Percentiles rank a stretch among this genome's conserved stretches.
These are phyloP conservation scores for Sebastes umbrosus DNA, from an alignment of 2,797 vertebrate species.

Conservation along the genomic window DNA sequence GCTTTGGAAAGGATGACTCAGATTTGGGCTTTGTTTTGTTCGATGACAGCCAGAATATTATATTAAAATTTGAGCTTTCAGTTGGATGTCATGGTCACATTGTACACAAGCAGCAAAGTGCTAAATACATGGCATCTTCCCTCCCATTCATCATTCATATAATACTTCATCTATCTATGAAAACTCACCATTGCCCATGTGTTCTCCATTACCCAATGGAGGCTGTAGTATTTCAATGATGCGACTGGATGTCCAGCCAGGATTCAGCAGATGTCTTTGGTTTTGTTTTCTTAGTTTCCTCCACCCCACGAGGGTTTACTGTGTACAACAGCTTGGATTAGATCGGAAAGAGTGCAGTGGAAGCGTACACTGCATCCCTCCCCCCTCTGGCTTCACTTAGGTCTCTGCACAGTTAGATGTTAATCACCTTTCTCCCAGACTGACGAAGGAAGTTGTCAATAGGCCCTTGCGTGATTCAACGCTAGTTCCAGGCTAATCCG, in stretches of 20 bases:
- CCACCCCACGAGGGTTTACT: conserved; percentile 47
- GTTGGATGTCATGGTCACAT: conserved; percentile 10
- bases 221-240: conserved; percentile 60
- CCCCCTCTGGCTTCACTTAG: conserved; percentile 54
- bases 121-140: conserved; percentile 10
- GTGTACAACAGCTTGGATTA: conserved; percentile 40
- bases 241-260: conserved; percentile 41
- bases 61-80: conserved; percentile 6
- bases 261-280: conserved; percentile 66
- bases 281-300: conserved; percentile 44
- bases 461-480: conserved; percentile 43
- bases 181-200: conserved; percentile 52
- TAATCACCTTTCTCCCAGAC: conserved; percentile 49
- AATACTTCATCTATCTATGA: conserved; percentile 30
- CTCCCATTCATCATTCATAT: conserved; percentile 22
- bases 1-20: conserved; percentile 45
- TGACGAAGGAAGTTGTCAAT: conserved; percentile 44
- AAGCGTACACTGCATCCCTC: conserved; percentile 16
- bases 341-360: conserved; percentile 35
- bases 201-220: conserved; percentile 49
- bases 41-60: conserved; percentile 9
- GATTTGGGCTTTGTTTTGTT: conserved; percentile 7
- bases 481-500: conserved; percentile 44
- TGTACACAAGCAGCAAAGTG: background rate
- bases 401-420: conserved; percentile 40